phyloP scores from a whole-genome alignment of 1,140 invertebrate genomes.

The Bombus affinis region DNA sequence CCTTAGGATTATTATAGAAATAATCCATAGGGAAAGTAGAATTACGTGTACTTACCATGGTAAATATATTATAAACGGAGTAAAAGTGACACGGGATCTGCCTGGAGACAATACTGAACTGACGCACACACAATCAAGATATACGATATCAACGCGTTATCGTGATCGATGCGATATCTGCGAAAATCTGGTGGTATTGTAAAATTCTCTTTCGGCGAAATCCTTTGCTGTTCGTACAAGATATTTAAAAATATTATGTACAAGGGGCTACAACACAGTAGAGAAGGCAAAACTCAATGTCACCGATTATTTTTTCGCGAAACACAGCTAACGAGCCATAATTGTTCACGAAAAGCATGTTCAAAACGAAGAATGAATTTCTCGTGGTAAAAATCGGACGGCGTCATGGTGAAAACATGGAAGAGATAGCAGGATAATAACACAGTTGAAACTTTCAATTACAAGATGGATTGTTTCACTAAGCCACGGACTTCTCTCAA shows the following conservation, averaged over 20 bases:
- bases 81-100: slow-evolving; percentile 4
- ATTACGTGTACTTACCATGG: slow-evolving; percentile 57
- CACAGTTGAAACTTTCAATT: slow-evolving; percentile 4
- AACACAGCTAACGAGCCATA: neutral
- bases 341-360: neutral
- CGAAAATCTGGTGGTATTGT: slow-evolving; percentile 48
- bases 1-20: slow-evolving; percentile 4
- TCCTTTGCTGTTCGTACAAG: neutral
- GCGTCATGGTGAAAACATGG: slow-evolving; percentile 1
- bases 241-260: neutral
- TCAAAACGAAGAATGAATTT: neutral
- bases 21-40: slow-evolving; percentile 10
- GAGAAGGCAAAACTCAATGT: neutral
- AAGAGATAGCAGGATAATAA: slow-evolving; percentile 20
- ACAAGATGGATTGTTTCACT: neutral
- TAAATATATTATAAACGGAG: slow-evolving; percentile 27
- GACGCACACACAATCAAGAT: slow-evolving; percentile 50
- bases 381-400: neutral
- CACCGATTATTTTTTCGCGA: neutral
- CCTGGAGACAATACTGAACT: slow-evolving; percentile 26
- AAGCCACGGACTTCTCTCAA: neutral
- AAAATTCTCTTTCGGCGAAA: slow-evolving; percentile 10
- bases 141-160: slow-evolving; percentile 65
- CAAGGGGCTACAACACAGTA: neutral
- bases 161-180: slow-evolving; percentile 53